These are phyloP conservation scores for Gymnocephalus cernua DNA, from an alignment of 2,113 vertebrate genomes.

Conservation along the genomic window DNA sequence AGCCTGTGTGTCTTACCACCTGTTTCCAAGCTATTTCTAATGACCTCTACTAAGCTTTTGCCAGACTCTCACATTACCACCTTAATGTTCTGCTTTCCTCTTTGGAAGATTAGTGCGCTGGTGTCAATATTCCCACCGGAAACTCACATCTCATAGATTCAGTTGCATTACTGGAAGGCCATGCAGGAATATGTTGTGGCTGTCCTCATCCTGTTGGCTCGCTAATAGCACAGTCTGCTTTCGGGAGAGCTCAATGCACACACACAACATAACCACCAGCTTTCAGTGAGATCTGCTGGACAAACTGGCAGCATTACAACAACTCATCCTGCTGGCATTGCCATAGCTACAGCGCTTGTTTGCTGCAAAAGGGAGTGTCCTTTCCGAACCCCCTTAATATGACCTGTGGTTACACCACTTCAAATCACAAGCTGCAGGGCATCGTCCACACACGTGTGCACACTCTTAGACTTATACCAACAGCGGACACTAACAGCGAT, in stretches of 20 bases:
- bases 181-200: slow-evolving; percentile 5
- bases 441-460: slow-evolving; percentile 51
- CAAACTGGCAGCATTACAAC: slow-evolving; percentile 30
- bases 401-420: slow-evolving; percentile 73
- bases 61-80: slow-evolving; percentile 66
- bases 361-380: slow-evolving; percentile 79
- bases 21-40: slow-evolving; percentile 75
- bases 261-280: slow-evolving; percentile 34
- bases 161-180: slow-evolving; percentile 4
- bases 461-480: slow-evolving; percentile 38
- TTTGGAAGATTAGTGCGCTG: slow-evolving; percentile 11
- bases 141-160: slow-evolving; percentile 18
- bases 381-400: slow-evolving; percentile 69
- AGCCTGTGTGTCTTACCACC: slow-evolving; percentile 61
- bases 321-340: slow-evolving; percentile 51
- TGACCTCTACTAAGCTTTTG: slow-evolving; percentile 45
- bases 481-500: slow-evolving; percentile 38
- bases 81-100: slow-evolving; percentile 38
- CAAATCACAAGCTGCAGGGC: slow-evolving; percentile 55
- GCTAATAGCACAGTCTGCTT: slow-evolving; percentile 37
- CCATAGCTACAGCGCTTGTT: slow-evolving; percentile 75
- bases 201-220: slow-evolving; percentile 13
- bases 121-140: slow-evolving; percentile 33
- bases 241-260: slow-evolving; percentile 32
- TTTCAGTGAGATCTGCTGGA: slow-evolving; percentile 40